Evolutionary conservation across 2,888 invertebrate species (phyloP), one percentile per base, ranked within the genome.

Genomic region (Thera britannica): DNA sequence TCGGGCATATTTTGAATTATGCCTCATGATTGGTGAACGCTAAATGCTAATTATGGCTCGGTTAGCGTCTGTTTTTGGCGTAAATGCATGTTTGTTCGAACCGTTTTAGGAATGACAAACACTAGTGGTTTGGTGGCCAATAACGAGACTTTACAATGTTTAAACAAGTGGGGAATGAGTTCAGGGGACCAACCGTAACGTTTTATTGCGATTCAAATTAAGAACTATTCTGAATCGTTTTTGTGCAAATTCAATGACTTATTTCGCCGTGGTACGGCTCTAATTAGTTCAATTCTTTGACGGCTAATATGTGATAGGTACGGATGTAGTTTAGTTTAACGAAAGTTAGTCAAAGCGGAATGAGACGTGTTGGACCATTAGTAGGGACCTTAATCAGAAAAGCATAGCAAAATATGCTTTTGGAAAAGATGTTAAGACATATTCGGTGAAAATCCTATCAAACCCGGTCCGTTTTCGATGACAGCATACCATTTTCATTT

Each of bases 11-110:
- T 80, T 75, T 76, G 75, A 74, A 76, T 72, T 68, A 67, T 51
- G 57, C 65, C 64, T 77, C 71, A 75, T 78, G 81, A 85, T 84
- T 85, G 86, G 86, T 79, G 81, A 77, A 74, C 78, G 73, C 66
- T 69, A 72, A 76, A 77, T 79, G 83, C 80, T 87, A 86, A 87
- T 84, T 79, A 83, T 77, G 74, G 79, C 78, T 74, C 79, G 85
- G 74, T 81, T 90, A 87, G 84, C 87, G 79, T 75, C 88, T 86
- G 79, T 85, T 82, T 86, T 81, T 79, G 83, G 82, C 71, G 77
- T 75, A 75, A 72, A 68, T 65, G 36, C 65, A 57, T 72, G 71
- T 71, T 66, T 75, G 74, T 75, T 68, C 65, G 63, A 61, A 58
- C 73, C 80, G 75, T 77, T 78, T 80, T 79, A 68, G 79, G 80